phyloP scores from a whole-genome alignment of 2,888 invertebrate genomes.

The Dasypolia templi region DNA sequence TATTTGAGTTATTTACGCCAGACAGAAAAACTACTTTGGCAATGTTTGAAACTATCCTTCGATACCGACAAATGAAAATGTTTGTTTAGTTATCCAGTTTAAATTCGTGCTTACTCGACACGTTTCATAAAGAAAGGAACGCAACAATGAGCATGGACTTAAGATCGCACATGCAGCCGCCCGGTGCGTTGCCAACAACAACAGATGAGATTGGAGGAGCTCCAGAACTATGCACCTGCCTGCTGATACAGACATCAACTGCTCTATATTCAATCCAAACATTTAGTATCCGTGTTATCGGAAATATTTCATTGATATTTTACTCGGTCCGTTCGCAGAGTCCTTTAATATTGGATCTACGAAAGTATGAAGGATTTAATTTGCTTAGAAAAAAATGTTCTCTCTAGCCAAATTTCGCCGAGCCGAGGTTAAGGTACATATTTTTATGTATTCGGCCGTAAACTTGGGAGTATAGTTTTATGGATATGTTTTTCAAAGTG shows the following conservation, averaged over 20 bases:
- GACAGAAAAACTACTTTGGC: slow-evolving; percentile 59
- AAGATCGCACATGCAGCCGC: slow-evolving; percentile 85
- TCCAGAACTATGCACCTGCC: slow-evolving; percentile 75
- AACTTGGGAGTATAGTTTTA: slow-evolving; percentile 80
- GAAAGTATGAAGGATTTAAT: slow-evolving; percentile 71
- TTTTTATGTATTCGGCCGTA: slow-evolving; percentile 79
- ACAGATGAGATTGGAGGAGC: slow-evolving; percentile 80
- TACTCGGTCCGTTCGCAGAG: slow-evolving; percentile 33
- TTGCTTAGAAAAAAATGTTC: slow-evolving; percentile 65
- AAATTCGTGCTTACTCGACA: slow-evolving; percentile 83
- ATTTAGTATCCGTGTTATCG: slow-evolving; percentile 43
- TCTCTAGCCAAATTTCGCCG: slow-evolving; percentile 74
- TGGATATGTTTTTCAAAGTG: slow-evolving; percentile 79
- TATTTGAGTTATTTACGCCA: slow-evolving; percentile 56
- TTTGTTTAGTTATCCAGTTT: slow-evolving; percentile 71
- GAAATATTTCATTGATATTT: slow-evolving; percentile 41
- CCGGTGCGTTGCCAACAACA: slow-evolving; percentile 79
- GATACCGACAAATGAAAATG: slow-evolving; percentile 44
- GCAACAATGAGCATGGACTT: slow-evolving; percentile 80
- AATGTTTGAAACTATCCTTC: slow-evolving; percentile 51
- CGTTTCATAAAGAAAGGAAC: slow-evolving; percentile 77
- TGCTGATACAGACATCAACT: slow-evolving; percentile 35
- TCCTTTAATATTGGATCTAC: slow-evolving; percentile 59
- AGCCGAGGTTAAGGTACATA: slow-evolving; percentile 71
- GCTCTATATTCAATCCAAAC: slow-evolving; percentile 22